Conservation (phyloP, 2,797 vertebrate species). For the Chelmon rostratus region DNA sequence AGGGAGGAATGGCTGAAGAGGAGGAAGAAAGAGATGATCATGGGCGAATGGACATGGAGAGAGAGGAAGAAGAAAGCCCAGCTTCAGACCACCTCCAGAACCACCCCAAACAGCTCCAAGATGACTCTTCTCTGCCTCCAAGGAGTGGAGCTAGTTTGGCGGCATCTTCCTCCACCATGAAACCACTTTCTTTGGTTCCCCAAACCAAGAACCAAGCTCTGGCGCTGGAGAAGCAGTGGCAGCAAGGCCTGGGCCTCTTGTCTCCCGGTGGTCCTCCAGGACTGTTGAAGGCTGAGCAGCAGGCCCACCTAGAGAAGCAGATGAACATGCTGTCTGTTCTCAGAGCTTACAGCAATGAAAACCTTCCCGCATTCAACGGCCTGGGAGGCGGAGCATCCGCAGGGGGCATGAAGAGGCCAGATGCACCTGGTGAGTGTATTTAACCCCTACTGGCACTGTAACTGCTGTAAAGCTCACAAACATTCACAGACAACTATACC, state of each 20-base stretch:
- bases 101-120: slow-evolving; percentile 68
- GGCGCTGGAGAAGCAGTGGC: slow-evolving; percentile 91
- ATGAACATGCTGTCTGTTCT: slow-evolving; percentile 97
- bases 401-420: slow-evolving; percentile 96
- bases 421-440: slow-evolving; percentile 95
- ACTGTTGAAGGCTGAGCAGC: slow-evolving; percentile 91
- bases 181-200: slow-evolving; percentile 82
- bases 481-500: slow-evolving; percentile 13
- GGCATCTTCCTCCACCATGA: slow-evolving; percentile 76
- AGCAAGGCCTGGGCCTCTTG: slow-evolving; percentile 89
- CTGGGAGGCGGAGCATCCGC: slow-evolving; percentile 87
- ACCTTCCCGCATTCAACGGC: slow-evolving; percentile 95
- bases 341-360: slow-evolving; percentile 96
- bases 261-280: slow-evolving; percentile 88
- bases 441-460: slow-evolving; percentile 47
- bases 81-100: slow-evolving; percentile 66
- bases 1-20: slow-evolving; percentile 85
- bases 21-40: slow-evolving; percentile 89
- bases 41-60: slow-evolving; percentile 87
- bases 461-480: slow-evolving; percentile 41
- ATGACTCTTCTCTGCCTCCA: slow-evolving; percentile 54
- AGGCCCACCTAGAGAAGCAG: slow-evolving; percentile 93
- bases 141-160: slow-evolving; percentile 73
- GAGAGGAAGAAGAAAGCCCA: slow-evolving; percentile 84
- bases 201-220: slow-evolving; percentile 89